These are phyloP conservation scores for Drosophila mauritiana DNA, from an alignment of 1,140 invertebrate genomes.

Conservation along the genomic window DNA sequence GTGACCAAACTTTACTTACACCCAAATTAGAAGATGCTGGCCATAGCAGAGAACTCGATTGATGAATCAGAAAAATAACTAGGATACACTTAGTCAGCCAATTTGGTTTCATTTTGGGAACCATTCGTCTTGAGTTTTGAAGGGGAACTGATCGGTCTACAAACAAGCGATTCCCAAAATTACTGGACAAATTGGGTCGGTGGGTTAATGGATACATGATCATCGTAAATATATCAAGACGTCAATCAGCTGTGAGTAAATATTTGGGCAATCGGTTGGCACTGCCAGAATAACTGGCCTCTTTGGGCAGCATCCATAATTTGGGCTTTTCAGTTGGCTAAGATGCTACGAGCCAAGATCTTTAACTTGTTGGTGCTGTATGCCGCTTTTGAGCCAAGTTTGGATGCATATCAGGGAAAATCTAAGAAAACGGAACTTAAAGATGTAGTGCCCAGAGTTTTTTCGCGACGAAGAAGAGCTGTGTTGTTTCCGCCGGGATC, in stretches of 20 bases:
- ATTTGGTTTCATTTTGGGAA: conserved; percentile 27
- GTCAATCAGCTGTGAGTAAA: conserved; percentile 59
- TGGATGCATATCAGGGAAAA: background rate
- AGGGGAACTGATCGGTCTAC: conserved; percentile 33
- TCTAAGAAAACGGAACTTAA: conserved; percentile 23
- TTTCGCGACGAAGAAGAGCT: conserved; percentile 59
- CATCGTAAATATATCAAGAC: conserved; percentile 61
- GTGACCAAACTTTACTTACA: conserved; percentile 17
- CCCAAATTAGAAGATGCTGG: conserved; percentile 53
- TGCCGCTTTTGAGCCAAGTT: conserved; percentile 3
- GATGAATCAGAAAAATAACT: background rate
- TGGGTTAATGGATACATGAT: conserved; percentile 29
- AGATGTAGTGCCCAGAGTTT: conserved; percentile 37
- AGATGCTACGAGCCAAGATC: conserved; percentile 53
- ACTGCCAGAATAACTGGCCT: background rate
- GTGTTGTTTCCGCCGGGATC: conserved; percentile 68
- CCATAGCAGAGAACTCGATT: conserved; percentile 26
- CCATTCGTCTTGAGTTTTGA: conserved; percentile 19
- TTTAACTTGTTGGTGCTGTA: conserved; percentile 34
- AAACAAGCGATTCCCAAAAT: conserved; percentile 20
- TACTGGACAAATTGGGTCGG: conserved; percentile 39
- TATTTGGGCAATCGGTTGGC: conserved; percentile 62
- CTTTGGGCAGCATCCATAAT: conserved; percentile 5
- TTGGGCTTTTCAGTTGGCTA: conserved; percentile 24
- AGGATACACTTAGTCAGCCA: background rate